These are phyloP conservation scores for Ramphastos sulfuratus DNA, from an alignment of 2,113 vertebrate genomes.

Conservation along the genomic window DNA sequence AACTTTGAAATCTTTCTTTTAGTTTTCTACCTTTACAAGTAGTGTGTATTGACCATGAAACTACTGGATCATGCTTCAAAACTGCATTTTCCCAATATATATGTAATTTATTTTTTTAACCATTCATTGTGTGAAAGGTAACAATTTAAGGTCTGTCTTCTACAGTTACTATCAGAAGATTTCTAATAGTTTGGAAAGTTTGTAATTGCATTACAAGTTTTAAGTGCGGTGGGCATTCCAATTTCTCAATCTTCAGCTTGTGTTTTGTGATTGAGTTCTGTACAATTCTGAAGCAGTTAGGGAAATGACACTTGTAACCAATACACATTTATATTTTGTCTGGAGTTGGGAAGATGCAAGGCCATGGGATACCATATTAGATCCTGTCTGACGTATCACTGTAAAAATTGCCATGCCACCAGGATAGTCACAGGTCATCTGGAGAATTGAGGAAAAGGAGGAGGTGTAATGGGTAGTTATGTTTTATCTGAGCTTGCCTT, in stretches of 20 bases:
- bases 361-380: not conserved
- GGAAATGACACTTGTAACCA: not conserved
- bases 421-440: not conserved
- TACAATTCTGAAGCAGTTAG: not conserved
- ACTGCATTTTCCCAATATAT: not conserved
- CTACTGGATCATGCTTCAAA: not conserved
- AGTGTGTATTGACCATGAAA: not conserved
- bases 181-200: not conserved
- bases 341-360: not conserved
- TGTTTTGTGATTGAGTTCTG: not conserved
- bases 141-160: not conserved
- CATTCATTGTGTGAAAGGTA: not conserved
- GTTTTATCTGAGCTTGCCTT: not conserved
- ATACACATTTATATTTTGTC: not conserved
- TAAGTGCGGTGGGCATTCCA: not conserved
- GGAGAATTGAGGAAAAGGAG: not conserved
- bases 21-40: not conserved
- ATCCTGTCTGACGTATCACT: not conserved
- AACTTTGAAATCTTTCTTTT: not conserved
- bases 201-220: not conserved
- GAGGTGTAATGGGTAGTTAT: not conserved
- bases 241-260: not conserved
- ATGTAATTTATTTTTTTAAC: too few species aligned
- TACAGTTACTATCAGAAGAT: not conserved
- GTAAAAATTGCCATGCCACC: not conserved